These are phyloP conservation scores for Sisor rabdophorus DNA, from an alignment of 2,113 vertebrate species.

Conservation along the genomic window DNA sequence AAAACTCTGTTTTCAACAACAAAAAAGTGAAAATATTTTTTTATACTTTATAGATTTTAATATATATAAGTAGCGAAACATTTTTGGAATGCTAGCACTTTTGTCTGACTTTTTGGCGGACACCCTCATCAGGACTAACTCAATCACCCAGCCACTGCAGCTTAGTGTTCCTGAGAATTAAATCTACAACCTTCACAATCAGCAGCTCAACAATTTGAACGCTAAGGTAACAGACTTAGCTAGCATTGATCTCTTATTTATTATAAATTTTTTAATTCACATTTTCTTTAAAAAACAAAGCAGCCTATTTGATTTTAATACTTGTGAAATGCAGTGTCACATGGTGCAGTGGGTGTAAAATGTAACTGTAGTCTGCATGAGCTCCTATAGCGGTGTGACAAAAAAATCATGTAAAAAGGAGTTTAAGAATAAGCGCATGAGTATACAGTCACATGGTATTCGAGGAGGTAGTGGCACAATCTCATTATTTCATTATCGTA, in stretches of 20 bases:
- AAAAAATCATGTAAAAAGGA: slow-evolving; percentile 55
- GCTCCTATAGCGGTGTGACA: slow-evolving; percentile 38
- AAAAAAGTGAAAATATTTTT: no score
- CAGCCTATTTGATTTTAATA: background rate
- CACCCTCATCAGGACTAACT: no score
- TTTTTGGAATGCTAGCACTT: no score
- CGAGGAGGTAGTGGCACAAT: slow-evolving; percentile 62
- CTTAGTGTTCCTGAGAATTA: no score
- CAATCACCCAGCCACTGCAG: no score
- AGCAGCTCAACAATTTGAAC: no score
- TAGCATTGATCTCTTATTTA: background rate
- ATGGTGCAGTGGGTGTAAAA: slow-evolving; percentile 43
- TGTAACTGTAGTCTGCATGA: slow-evolving; percentile 29
- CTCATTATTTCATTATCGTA: slow-evolving; percentile 71
- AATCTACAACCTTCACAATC: no score
- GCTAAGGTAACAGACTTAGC: no score
- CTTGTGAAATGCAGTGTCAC: background rate
- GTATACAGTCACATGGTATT: slow-evolving; percentile 65
- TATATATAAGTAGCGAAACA: no score
- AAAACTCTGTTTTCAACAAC: no score
- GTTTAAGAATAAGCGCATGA: slow-evolving; percentile 62
- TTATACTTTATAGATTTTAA: no score
- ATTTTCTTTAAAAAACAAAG: slow-evolving; percentile 20
- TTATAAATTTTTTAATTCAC: background rate
- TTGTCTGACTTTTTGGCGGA: no score